Percentiles rank a stretch among this genome's conserved stretches.
Conservation (phyloP, 2,797 vertebrate genomes). For the Eulemur rubriventer region DNA sequence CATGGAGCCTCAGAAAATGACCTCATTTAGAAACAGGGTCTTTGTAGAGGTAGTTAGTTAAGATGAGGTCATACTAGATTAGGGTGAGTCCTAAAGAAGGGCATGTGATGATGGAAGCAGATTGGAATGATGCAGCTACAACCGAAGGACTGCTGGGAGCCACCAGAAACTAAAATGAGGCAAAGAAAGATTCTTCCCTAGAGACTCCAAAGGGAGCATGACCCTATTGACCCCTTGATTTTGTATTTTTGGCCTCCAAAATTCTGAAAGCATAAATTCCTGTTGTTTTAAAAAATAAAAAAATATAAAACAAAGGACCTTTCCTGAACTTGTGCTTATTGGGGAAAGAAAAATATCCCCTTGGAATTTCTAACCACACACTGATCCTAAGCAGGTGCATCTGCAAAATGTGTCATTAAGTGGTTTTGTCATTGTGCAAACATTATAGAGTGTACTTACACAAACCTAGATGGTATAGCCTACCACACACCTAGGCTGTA, state of each 20-base stretch:
- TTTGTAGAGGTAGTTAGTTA: not conserved
- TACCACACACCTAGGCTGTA: not conserved
- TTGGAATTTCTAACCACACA: not conserved
- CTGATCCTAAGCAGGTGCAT: not conserved
- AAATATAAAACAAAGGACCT: not conserved
- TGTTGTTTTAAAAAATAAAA: not conserved
- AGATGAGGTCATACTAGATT: not conserved
- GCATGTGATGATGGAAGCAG: not conserved
- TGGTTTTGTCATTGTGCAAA: not conserved
- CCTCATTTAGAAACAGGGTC: not conserved
- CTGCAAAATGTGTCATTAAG: not conserved
- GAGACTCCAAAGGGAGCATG: not conserved
- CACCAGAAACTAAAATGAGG: not conserved
- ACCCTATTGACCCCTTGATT: not conserved
- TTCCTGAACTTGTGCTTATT: not conserved
- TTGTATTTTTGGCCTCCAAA: not conserved
- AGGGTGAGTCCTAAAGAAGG: not conserved
- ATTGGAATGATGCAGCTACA: not conserved
- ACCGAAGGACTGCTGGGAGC: not conserved
- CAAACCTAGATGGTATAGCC: not conserved
- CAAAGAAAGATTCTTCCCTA: not conserved
- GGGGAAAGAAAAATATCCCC: not conserved
- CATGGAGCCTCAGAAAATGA: not conserved
- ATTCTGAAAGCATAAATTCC: not conserved
- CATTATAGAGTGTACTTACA: not conserved